Evolutionary conservation across 2,113 vertebrate species (phyloP).

Genomic region (Crotalus horridus): DNA sequence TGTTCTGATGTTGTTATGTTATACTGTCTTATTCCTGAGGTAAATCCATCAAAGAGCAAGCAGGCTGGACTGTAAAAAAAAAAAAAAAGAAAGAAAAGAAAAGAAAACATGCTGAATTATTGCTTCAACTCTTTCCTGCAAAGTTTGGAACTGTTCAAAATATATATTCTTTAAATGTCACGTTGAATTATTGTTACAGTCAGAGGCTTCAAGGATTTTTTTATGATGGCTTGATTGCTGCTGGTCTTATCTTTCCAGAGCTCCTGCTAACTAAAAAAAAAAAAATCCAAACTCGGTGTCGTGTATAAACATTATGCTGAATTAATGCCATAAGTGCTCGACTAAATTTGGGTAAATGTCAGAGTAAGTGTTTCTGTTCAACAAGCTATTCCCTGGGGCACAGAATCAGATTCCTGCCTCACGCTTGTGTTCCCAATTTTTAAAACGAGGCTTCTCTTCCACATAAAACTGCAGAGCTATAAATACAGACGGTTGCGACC

Average conservation of each 20-base stretch:
- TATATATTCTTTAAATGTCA: not conserved
- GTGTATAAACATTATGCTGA: not conserved
- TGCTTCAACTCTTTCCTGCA: not conserved
- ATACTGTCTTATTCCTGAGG: not conserved
- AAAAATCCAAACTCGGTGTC: not conserved
- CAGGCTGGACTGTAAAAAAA: not conserved
- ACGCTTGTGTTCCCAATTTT: conserved; percentile 6
- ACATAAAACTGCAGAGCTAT: not conserved
- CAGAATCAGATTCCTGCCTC: not conserved
- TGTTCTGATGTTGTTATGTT: not conserved
- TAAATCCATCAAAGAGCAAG: not conserved
- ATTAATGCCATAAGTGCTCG: not conserved
- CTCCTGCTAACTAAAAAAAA: not conserved
- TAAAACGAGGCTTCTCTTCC: not conserved
- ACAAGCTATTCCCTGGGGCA: not conserved
- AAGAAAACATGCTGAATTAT: not conserved
- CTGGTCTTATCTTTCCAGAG: not conserved
- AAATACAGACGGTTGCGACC: not conserved
- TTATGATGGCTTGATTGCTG: not conserved
- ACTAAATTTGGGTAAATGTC: conserved; percentile 12
- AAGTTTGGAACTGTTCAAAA: not conserved
- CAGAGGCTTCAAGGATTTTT: not conserved
- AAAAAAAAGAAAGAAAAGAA: too few relatives aligned
- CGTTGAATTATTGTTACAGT: not conserved
- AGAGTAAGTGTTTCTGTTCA: not conserved